Conservation (phyloP, 2,888 invertebrate species). For the Holacanthella duospinosa region DNA sequence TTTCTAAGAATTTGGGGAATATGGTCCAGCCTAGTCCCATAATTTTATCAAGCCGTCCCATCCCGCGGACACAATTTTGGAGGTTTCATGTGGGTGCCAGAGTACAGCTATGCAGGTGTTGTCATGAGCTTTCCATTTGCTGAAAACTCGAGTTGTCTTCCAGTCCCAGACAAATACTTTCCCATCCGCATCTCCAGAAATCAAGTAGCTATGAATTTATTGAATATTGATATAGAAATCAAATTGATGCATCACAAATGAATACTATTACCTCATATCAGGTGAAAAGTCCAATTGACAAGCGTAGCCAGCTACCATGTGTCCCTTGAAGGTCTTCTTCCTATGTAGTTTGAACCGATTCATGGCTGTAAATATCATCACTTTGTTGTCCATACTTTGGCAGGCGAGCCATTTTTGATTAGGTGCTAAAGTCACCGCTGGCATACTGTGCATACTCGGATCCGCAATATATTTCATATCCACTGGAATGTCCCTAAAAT, state of each 20-base stretch:
- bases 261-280: conserved; percentile 76
- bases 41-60: conserved; percentile 99
- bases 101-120: conserved; percentile 86
- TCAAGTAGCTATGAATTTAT: conserved; percentile 64
- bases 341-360: conserved; percentile 96
- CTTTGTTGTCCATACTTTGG: conserved; percentile 98
- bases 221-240: background rate
- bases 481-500: conserved; percentile 74
- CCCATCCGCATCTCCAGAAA: conserved; percentile 97
- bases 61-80: conserved; percentile 91
- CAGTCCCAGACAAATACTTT: conserved; percentile 99
- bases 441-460: conserved; percentile 98
- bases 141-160: conserved; percentile 96
- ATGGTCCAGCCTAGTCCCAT: conserved; percentile 98
- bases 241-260: too few relatives aligned
- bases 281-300: conserved; percentile 95
- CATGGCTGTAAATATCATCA: conserved; percentile 85
- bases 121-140: conserved; percentile 98
- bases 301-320: conserved; percentile 99
- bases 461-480: conserved; percentile 99
- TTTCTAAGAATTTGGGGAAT: too few relatives aligned
- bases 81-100: conserved; percentile 99
- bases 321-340: conserved; percentile 94
- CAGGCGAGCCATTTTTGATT: conserved; percentile 99
- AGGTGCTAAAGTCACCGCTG: conserved; percentile 85